A percentile compares a stretch with the other conserved stretches of the same genome.
phyloP scores from a whole-genome alignment of 2,797 vertebrate species.

The Margarornis squamiger region DNA sequence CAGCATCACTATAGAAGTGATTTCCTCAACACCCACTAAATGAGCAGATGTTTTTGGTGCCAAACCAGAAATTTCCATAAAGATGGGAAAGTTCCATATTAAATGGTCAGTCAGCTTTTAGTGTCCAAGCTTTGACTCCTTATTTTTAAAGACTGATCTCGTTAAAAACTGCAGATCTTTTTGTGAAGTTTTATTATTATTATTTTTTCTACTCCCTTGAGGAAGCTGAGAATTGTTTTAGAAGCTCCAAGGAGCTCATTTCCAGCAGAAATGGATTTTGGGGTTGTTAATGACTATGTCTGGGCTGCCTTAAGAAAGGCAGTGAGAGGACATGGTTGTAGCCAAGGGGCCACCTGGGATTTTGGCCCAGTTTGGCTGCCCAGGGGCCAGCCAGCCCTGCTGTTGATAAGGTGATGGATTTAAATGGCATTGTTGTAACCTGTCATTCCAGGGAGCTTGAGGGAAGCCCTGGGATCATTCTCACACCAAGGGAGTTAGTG shows the following conservation, averaged over 20 bases:
- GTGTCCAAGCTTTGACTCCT: not conserved
- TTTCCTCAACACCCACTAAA: not conserved
- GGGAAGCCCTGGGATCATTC: not conserved
- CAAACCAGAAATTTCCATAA: not conserved
- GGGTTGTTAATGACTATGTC: not conserved
- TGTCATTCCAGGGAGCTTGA: not conserved
- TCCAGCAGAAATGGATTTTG: not conserved
- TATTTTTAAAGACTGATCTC: not conserved
- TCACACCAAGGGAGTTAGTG: not conserved
- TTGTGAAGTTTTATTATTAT: not conserved
- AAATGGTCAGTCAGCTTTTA: not conserved
- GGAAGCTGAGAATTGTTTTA: not conserved
- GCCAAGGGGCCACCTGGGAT: not conserved
- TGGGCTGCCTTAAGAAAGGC: not conserved
- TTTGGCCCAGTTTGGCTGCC: not conserved
- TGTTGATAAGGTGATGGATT: not conserved
- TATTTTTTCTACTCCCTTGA: not conserved
- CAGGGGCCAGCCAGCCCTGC: not conserved
- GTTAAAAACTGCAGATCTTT: not conserved
- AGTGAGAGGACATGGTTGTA: not conserved
- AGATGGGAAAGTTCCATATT: not conserved
- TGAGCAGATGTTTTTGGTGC: not conserved
- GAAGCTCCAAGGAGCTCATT: not conserved
- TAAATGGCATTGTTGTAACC: fast-evolving
- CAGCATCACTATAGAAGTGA: not conserved